phyloP scores from a whole-genome alignment of 2,888 invertebrate species.

The Agrotis ipsilon region DNA sequence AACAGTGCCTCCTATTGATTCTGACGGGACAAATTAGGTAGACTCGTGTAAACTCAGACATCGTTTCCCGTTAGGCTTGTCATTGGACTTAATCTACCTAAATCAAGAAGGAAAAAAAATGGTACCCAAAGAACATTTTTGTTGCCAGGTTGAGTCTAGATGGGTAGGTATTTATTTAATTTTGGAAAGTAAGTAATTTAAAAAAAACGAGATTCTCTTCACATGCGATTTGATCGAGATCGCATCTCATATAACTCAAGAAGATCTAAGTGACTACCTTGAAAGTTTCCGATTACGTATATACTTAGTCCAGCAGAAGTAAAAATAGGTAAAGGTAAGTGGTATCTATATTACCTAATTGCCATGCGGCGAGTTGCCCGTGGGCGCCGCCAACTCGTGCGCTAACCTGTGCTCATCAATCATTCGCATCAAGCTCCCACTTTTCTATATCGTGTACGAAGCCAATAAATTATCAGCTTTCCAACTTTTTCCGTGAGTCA shows the following conservation, averaged over 20 bases:
- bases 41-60: too few species aligned
- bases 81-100: neutral
- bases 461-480: constrained; percentile 76
- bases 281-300: neutral
- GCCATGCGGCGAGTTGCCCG: constrained; percentile 19
- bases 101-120: neutral
- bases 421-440: constrained; percentile 67
- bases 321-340: neutral
- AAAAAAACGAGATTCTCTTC: too few species aligned
- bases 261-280: neutral
- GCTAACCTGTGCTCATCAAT: constrained; percentile 66
- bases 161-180: too few species aligned
- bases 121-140: too few species aligned
- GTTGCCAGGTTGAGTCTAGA: too few species aligned
- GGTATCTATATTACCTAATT: constrained; percentile 3
- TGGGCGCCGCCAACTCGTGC: constrained; percentile 22
- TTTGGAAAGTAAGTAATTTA: too few species aligned
- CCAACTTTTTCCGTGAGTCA: constrained; percentile 75
- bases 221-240: too few species aligned
- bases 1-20: too few species aligned
- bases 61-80: neutral
- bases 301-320: neutral
- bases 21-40: too few species aligned
- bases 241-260: too few species aligned
- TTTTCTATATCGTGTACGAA: constrained; percentile 68